phyloP scores from a whole-genome alignment of 2,888 invertebrate species.

The Volucella inanis region DNA sequence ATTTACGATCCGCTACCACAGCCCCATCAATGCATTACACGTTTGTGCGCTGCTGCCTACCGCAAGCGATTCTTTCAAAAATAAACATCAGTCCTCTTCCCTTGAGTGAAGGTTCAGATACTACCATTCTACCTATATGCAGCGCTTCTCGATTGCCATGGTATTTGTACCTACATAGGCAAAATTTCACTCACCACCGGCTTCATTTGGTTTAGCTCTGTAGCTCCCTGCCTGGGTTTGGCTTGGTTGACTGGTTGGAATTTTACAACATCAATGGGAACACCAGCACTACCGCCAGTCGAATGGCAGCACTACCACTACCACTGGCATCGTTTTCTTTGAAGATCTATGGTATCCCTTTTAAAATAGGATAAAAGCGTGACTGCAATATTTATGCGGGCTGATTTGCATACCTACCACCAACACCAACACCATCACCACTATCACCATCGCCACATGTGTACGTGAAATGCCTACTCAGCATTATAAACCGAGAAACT shows the following conservation, averaged over 20 bases:
- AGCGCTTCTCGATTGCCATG: conserved; percentile 47
- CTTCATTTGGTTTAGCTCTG: too few species aligned
- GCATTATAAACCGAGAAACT: conserved; percentile 7
- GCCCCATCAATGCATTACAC: conserved; percentile 63
- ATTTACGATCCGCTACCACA: conserved; percentile 60
- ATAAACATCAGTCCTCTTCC: conserved; percentile 51
- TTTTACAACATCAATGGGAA: conserved; percentile 27
- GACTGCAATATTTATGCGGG: conserved; percentile 76
- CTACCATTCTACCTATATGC: conserved; percentile 10
- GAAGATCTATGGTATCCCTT: conserved; percentile 74
- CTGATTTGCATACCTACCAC: conserved; percentile 74
- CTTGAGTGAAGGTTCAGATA: conserved; percentile 31
- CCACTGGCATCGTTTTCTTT: conserved; percentile 73
- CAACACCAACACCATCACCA: conserved; percentile 8
- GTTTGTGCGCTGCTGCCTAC: conserved; percentile 74
- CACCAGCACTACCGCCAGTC: conserved; percentile 18
- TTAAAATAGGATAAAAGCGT: conserved; percentile 75
- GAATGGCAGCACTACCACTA: conserved; percentile 10
- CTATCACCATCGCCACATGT: not conserved
- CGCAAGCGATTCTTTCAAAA: conserved; percentile 70
- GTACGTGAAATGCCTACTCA: conserved; percentile 62
- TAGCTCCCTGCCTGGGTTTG: not conserved
- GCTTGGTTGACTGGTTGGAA: conserved; percentile 35
- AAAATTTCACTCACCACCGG: conserved; percentile 3
- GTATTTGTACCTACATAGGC: conserved; percentile 10